phyloP scores from a whole-genome alignment of 2,113 vertebrate species.

The Lagopus leucura region DNA sequence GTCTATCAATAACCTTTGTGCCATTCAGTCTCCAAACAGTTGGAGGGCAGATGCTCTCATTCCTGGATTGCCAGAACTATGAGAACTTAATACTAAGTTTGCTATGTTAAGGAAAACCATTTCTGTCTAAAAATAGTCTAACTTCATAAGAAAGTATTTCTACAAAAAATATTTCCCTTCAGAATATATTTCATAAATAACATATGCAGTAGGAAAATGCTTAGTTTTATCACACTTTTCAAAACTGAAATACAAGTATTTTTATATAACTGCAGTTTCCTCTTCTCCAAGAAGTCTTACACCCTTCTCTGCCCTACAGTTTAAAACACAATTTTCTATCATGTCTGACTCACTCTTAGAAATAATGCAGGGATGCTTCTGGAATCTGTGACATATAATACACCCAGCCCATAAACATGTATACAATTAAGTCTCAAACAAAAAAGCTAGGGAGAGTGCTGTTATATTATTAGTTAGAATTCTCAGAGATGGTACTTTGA shows the following conservation, averaged over 20 bases:
- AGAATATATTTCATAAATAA: background rate
- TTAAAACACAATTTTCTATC: background rate
- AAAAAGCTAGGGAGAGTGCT: background rate
- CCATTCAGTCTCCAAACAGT: background rate
- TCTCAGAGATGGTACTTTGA: background rate
- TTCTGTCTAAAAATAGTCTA: background rate
- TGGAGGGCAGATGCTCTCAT: background rate
- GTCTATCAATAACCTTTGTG: background rate
- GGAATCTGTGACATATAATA: background rate
- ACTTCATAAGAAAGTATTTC: background rate
- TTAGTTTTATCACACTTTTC: background rate
- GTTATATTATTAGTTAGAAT: background rate
- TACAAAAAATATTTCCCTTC: background rate
- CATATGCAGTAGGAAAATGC: background rate
- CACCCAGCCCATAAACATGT: background rate
- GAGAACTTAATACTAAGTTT: background rate
- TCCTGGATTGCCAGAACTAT: background rate
- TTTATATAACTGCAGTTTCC: background rate
- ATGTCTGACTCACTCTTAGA: background rate
- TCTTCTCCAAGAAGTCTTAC: background rate
- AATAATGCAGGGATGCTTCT: background rate
- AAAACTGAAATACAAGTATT: background rate
- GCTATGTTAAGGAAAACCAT: background rate
- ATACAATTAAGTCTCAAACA: background rate
- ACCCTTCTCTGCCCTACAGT: background rate